Percentiles rank a stretch among this genome's conserved stretches.
Conservation (phyloP, 2,888 invertebrate genomes). For the Tricholauxania praeusta region DNA sequence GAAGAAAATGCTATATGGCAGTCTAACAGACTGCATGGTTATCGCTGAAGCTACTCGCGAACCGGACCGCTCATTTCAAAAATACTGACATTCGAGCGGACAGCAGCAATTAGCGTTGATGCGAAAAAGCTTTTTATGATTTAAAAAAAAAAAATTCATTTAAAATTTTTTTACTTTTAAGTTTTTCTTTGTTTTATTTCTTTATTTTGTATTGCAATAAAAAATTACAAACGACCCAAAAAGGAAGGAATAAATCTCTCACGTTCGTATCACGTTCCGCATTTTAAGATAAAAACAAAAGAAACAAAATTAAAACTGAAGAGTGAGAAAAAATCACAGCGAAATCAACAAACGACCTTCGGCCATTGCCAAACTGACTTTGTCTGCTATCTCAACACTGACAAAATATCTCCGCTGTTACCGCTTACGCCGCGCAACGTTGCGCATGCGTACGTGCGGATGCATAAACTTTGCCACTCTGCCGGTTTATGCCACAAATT, state of each 20-base stretch:
- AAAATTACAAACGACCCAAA: not conserved
- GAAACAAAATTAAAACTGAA: not conserved
- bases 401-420: not conserved
- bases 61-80: not conserved
- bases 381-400: not conserved
- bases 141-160: not conserved
- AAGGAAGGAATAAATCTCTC: conserved; percentile 36
- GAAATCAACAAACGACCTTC: conserved; percentile 29
- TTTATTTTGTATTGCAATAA: not conserved
- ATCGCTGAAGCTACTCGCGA: not conserved
- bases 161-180: not conserved
- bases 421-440: not conserved
- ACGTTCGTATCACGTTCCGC: conserved; percentile 7
- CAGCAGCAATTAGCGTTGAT: conserved; percentile 21
- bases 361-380: conserved; percentile 13
- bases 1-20: too few species aligned
- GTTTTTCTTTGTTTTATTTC: not conserved
- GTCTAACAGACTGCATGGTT: too few species aligned
- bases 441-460: conserved; percentile 24
- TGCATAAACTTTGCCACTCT: not conserved
- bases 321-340: not conserved
- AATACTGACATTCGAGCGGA: conserved; percentile 2
- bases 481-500: too few species aligned
- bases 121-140: conserved; percentile 1
- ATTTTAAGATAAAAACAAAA: not conserved